Evolutionary conservation across 2,113 vertebrate genomes (phyloP), one percentile per base, ranked within the genome.

Genomic region (Jaculus jaculus): DNA sequence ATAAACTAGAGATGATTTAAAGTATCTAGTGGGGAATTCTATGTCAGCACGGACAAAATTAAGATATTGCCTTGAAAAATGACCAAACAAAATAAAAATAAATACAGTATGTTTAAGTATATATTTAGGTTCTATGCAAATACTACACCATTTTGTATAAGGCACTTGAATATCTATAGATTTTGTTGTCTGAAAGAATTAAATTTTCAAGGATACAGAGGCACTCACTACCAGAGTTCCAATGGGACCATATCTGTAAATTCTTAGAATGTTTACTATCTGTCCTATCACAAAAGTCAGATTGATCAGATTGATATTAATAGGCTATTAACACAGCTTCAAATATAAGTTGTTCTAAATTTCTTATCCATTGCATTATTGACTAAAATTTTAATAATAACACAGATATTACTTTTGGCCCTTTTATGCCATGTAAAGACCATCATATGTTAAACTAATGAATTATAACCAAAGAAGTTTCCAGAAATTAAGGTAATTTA

Each of bases 391-490:
- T 75, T 30, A 63, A 0, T 51, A 34, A 79, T 1, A 5, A 71
- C 51, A 10, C 1, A 51, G 23, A 54, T 26, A 26, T 51, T 87
- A 58, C 9, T n/a, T 10, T 28, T 61, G 37, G 60, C 54, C 30
- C 73, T 84, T 92, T 91, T 75, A 54, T 13, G 20, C 5, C 51
- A 60, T 63, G 86, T 83, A 73, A 92, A 87, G 30, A 58, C 26
- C 89, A 68, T 63, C 34, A 30, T 30, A 60, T 42, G 63, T 15
- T 24, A 80, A 88, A 69, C 17, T 32, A 39, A 78, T n/a, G 10
- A 80, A 87, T 54, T 28, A 72, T 95, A 80, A 92, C n/a, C 16
- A 28, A 30, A 3, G n/a, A 86, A 90, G 2, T 4, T 18, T 65
- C 37, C 60, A 61, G 58, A 94, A 81, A 84, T 71, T 20, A 82